Evolutionary conservation across 2,797 vertebrate genomes (phyloP).

Genomic region (Falco concolor): DNA sequence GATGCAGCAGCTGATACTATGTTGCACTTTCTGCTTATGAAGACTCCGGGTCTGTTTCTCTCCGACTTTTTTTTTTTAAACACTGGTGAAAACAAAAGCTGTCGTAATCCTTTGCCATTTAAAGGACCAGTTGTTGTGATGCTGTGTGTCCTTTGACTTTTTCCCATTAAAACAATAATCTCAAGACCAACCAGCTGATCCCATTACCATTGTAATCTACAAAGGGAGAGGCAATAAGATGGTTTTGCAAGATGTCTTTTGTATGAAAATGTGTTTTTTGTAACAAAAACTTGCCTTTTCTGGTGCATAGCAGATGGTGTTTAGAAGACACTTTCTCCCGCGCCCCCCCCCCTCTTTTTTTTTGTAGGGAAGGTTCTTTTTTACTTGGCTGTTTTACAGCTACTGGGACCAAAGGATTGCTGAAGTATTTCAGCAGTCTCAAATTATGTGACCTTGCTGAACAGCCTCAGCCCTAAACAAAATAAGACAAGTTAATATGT

Average conservation of each 20-base stretch:
- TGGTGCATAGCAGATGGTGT: constrained; percentile 57
- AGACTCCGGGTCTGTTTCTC: constrained; percentile 44
- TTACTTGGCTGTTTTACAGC: constrained; percentile 67
- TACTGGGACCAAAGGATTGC: constrained; percentile 78
- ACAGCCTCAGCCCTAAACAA: constrained; percentile 58
- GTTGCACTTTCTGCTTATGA: constrained; percentile 24
- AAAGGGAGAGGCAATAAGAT: constrained; percentile 50
- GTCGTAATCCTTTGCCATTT: constrained; percentile 35
- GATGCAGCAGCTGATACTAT: constrained; percentile 12
- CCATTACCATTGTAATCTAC: constrained; percentile 58
- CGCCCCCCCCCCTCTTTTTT: background rate
- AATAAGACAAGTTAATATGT: constrained; percentile 36
- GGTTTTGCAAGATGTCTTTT: constrained; percentile 75
- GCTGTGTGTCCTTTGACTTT: constrained; percentile 52
- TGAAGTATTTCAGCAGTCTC: constrained; percentile 64
- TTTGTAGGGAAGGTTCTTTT: constrained; percentile 54
- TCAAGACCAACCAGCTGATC: constrained; percentile 43
- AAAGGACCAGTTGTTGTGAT: constrained; percentile 56
- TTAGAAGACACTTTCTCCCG: constrained; percentile 40
- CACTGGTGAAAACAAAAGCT: constrained; percentile 57
- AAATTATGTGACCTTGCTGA: constrained; percentile 60
- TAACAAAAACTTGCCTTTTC: constrained; percentile 70
- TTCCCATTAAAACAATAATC: background rate
- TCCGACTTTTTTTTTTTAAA: constrained; percentile 56
- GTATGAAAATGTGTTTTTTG: constrained; percentile 74